Percentiles rank a stretch among this genome's conserved stretches.
Evolutionary conservation across 2,113 vertebrate genomes (phyloP).

Genomic region (Syngnathoides biaculeatus): DNA sequence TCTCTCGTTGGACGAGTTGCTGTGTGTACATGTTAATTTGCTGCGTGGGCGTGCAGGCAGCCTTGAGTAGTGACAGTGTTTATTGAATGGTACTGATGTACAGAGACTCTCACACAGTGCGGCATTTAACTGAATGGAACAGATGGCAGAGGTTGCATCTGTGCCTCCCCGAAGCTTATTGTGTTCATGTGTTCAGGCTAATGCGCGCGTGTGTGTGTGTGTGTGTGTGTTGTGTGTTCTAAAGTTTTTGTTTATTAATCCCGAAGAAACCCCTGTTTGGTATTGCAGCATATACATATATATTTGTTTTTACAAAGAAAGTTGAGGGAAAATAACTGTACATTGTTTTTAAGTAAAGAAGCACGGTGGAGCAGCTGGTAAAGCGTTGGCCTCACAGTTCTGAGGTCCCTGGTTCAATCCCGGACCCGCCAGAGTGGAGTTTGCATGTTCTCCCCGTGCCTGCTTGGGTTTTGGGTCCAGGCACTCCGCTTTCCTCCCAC

Average conservation of each 20-base stretch:
- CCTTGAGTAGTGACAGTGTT: constrained; percentile 53
- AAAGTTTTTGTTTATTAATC: background rate
- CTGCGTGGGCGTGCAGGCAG: constrained; percentile 48
- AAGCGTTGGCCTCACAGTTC: too few relatives aligned
- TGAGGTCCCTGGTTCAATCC: too few relatives aligned
- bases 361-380: too few relatives aligned
- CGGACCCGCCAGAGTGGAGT: too few relatives aligned
- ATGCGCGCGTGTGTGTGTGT: background rate
- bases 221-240: background rate
- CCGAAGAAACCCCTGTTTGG: background rate
- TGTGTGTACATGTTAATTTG: constrained; percentile 14
- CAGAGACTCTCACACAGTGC: constrained; percentile 42
- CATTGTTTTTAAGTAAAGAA: too few relatives aligned
- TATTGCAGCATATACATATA: too few relatives aligned
- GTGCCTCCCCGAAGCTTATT: constrained; percentile 36
- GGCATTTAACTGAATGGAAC: constrained; percentile 60
- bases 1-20: background rate
- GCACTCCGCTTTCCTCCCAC: too few relatives aligned
- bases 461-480: too few relatives aligned
- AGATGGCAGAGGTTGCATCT: constrained; percentile 52
- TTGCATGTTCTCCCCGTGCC: too few relatives aligned
- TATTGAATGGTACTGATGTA: constrained; percentile 65
- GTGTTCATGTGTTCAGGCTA: constrained; percentile 21
- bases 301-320: background rate
- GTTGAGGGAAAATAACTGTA: background rate